Evolutionary conservation across 1,140 invertebrate genomes (phyloP), one percentile per base, ranked within the genome.

Genomic region (Steinernema feltiae): DNA sequence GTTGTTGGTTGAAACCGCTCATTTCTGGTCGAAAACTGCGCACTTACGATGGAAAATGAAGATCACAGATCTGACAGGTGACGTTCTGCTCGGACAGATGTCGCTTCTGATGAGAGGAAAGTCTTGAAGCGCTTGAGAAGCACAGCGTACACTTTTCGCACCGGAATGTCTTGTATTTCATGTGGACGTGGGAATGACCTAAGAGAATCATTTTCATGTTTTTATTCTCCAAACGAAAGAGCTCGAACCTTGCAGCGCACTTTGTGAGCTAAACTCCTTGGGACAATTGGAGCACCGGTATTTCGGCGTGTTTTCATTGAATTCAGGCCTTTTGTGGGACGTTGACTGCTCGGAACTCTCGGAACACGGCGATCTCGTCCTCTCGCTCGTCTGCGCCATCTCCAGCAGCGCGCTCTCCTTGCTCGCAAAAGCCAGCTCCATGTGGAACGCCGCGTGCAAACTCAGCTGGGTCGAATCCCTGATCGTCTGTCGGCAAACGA

Each of bases 141-240:
- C 53, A 63, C 53, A 63, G 24, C 3, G 53, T 63, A 21, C 53
- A 63, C 24, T 63, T 63, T 21, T 63, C 53, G 24, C 53, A 63
- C 24, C 53, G 53, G 53, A 63, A 63, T 63, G 53, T 63, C 24
- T 63, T 63, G 24, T 17, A 63, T 21, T 63, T 63, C 53, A 63
- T 63, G 24, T 63, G 53, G 7, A 63, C 53, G 53, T 63, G 53
- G 53, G 53, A 63, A 63, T 63, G 53, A n/a, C 53, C 53, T 63
- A 27, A 27, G 24, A 12, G 24, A 7, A 41, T 7, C 18, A 41
- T 41, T 41, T 41, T 7, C 12, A 21, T 63, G 53, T 3, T 3
- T 12, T n/a, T 27, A 17, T 63, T 46, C 7, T n/a, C 41, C n/a
- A 7, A n/a, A n/a, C 41, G 7, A 63, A 15, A 63, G 7, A 63